phyloP scores from a whole-genome alignment of 2,888 invertebrate genomes.

The Scotopteryx bipunctaria region DNA sequence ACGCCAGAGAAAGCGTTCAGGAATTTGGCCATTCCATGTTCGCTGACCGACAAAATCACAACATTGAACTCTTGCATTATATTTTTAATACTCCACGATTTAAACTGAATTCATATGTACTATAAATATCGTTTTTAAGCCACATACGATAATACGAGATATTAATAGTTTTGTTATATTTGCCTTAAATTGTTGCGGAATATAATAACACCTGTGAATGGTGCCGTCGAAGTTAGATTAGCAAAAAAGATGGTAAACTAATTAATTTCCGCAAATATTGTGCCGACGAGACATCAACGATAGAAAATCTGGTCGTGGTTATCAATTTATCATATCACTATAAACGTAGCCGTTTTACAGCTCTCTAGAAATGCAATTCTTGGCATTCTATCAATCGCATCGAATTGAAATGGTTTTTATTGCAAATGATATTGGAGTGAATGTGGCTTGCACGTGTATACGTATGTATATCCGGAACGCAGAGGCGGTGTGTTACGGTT shows the following conservation, averaged over 20 bases:
- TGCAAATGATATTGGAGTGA: conserved; percentile 65
- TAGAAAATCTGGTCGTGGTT: conserved; percentile 35
- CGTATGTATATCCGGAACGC: conserved; percentile 72
- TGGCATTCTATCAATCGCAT: conserved; percentile 56
- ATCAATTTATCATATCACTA: conserved; percentile 62
- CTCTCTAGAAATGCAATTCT: conserved; percentile 77
- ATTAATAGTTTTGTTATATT: no score
- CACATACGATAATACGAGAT: no score
- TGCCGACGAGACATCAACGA: conserved; percentile 8
- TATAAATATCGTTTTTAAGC: no score
- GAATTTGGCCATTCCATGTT: conserved; percentile 72
- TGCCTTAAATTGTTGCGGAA: no score
- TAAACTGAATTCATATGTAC: background rate
- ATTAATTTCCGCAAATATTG: conserved; percentile 16
- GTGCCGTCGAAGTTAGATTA: no score
- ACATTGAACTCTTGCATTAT: conserved; percentile 41
- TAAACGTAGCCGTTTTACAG: conserved; percentile 63
- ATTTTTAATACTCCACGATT: conserved; percentile 7
- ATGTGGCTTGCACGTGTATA: conserved; percentile 61
- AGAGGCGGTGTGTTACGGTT: conserved; percentile 81
- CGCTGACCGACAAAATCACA: conserved; percentile 45
- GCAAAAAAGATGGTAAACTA: conserved; percentile 1
- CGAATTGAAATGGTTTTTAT: conserved; percentile 70
- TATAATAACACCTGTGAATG: conserved; percentile 4
- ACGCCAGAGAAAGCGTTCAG: conserved; percentile 78